Evolutionary conservation across 35 echinoderm and acorn worm species (phyloP).

Genomic region (Holothuria glaberrima): DNA sequence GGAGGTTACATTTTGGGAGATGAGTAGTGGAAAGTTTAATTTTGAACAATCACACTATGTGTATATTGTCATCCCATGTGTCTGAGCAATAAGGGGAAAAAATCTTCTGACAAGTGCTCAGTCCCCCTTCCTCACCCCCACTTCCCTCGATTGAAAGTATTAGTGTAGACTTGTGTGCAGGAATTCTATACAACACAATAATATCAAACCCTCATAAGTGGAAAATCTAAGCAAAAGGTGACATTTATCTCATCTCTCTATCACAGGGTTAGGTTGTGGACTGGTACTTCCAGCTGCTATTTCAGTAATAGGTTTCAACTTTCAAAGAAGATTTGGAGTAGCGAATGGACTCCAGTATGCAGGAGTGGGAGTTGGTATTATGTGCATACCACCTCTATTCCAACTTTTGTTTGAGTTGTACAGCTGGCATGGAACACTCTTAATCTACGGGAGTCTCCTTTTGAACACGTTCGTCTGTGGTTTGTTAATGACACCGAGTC

Average conservation of each 20-base stretch:
- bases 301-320: constrained; percentile 58
- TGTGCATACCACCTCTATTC: constrained; percentile 35
- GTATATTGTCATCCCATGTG: no score
- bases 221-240: no score
- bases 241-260: background rate
- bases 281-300: constrained; percentile 38
- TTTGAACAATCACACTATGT: no score
- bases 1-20: no score
- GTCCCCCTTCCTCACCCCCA: no score
- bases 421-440: constrained; percentile 34
- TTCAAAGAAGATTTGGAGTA: constrained; percentile 21
- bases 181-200: no score
- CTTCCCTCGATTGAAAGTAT: no score
- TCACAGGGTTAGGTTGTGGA: constrained; percentile 42
- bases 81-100: no score
- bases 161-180: no score
- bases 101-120: no score
- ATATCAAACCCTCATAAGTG: no score
- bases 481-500: constrained; percentile 29
- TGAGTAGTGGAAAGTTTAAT: no score
- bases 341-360: constrained; percentile 54
- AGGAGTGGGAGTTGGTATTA: constrained; percentile 52
- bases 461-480: constrained; percentile 35
- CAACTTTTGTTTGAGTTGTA: constrained; percentile 43
- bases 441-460: constrained; percentile 20